phyloP scores from a whole-genome alignment of 2,888 invertebrate genomes.

The Parascotia fuliginaria region DNA sequence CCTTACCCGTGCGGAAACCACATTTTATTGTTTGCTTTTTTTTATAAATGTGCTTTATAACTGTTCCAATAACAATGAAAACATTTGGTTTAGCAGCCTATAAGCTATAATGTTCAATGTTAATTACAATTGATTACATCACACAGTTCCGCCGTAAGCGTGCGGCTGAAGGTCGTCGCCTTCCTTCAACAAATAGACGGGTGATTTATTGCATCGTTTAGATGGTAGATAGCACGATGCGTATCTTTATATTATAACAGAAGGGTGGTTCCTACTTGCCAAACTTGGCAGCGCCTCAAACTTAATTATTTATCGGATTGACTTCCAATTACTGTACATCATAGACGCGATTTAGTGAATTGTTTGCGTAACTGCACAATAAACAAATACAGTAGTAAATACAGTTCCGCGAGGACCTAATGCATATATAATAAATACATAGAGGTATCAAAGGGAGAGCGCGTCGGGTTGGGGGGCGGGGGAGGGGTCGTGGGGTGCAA shows the following conservation, averaged over 20 bases:
- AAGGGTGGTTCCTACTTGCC: background rate
- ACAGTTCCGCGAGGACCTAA: too few species aligned
- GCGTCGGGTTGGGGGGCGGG: background rate
- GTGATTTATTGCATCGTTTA: background rate
- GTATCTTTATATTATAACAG: background rate
- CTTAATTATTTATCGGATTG: background rate
- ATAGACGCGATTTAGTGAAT: background rate
- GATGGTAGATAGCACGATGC: background rate
- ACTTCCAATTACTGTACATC: background rate
- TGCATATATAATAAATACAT: too few species aligned
- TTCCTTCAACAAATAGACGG: background rate
- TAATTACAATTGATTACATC: too few species aligned
- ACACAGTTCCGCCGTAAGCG: too few species aligned
- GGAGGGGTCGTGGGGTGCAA: too few species aligned
- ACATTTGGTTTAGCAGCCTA: background rate
- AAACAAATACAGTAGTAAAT: too few species aligned
- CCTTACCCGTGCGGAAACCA: slow-evolving; percentile 6
- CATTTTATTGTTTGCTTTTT: slow-evolving; percentile 1
- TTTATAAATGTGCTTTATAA: background rate
- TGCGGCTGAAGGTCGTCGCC: too few species aligned
- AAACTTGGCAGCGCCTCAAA: background rate
- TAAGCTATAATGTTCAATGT: background rate
- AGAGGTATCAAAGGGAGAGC: too few species aligned
- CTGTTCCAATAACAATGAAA: too few species aligned
- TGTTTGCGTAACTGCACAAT: background rate